Evolutionary conservation across 2,797 vertebrate species (phyloP).

Genomic region (Myotis findleyi): DNA sequence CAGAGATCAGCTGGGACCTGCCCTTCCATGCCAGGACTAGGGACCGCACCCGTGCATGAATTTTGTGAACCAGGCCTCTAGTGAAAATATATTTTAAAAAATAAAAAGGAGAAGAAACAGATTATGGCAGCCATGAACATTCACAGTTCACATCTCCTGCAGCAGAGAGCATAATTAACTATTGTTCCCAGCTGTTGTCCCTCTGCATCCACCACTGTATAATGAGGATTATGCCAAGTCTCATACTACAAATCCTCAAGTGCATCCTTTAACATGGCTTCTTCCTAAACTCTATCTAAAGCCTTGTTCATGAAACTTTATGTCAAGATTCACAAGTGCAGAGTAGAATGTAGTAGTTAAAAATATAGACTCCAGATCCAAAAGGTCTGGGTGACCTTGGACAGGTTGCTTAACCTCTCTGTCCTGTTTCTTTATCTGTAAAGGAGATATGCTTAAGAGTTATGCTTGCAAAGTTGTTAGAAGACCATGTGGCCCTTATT

Average conservation of each 20-base stretch:
- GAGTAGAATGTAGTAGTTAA: not conserved
- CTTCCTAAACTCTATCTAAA: not conserved
- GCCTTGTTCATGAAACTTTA: not conserved
- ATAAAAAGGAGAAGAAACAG: not conserved
- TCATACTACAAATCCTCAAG: not conserved
- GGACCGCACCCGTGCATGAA: too few species aligned
- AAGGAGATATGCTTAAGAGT: not conserved
- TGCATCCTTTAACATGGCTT: not conserved
- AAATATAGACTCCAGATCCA: not conserved
- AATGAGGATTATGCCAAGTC: not conserved
- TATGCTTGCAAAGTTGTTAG: not conserved
- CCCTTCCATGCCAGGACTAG: too few species aligned
- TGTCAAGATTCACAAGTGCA: not conserved
- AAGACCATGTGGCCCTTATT: not conserved
- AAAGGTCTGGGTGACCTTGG: not conserved
- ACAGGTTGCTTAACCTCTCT: not conserved
- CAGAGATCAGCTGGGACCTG: too few species aligned
- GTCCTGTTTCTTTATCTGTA: not conserved
- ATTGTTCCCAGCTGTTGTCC: not conserved
- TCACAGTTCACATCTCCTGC: not conserved
- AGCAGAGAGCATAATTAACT: not conserved
- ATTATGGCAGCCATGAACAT: not conserved
- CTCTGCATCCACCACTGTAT: too few species aligned
- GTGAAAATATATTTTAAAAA: too few species aligned
- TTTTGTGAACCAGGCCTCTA: too few species aligned